Conservation (phyloP, 2,797 vertebrate genomes). For the Ibycter americanus region DNA sequence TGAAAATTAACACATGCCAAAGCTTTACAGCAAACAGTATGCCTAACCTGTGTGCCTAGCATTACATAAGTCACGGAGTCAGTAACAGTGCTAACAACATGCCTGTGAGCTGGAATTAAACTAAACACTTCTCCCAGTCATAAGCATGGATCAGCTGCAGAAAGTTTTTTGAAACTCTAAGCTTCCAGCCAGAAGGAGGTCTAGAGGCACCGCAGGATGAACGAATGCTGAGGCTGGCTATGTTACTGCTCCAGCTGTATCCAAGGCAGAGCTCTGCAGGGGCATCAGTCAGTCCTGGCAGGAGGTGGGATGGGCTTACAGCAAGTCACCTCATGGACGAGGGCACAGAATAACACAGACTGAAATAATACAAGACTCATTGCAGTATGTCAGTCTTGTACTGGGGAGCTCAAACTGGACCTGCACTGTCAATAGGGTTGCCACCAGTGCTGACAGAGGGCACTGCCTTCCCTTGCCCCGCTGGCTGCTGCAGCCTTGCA, state of each 20-base stretch:
- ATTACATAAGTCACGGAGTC: not conserved
- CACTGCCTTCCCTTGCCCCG: accelerated
- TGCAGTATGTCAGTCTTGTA: not conserved
- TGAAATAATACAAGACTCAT: not conserved
- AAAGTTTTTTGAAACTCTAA: not conserved
- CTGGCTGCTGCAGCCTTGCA: not conserved
- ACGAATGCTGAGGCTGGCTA: not conserved
- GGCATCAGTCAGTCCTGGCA: not conserved
- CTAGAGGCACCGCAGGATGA: not conserved
- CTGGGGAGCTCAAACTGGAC: not conserved
- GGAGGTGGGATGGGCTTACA: not conserved
- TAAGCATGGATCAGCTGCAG: not conserved
- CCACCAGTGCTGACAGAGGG: not conserved
- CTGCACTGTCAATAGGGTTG: not conserved
- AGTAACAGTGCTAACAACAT: accelerated
- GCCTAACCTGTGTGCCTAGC: not conserved
- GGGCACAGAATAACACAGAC: not conserved
- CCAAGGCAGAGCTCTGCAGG: not conserved
- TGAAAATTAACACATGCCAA: not conserved
- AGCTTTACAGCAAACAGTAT: not conserved
- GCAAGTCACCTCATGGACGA: not conserved
- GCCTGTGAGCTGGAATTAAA: not conserved
- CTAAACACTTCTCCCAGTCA: not conserved
- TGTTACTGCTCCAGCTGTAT: not conserved
- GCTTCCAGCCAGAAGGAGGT: not conserved